A percentile compares a stretch with the other conserved stretches of the same genome.
Conservation (phyloP, 2,797 vertebrate genomes). For the Sebastes hopkinsi region DNA sequence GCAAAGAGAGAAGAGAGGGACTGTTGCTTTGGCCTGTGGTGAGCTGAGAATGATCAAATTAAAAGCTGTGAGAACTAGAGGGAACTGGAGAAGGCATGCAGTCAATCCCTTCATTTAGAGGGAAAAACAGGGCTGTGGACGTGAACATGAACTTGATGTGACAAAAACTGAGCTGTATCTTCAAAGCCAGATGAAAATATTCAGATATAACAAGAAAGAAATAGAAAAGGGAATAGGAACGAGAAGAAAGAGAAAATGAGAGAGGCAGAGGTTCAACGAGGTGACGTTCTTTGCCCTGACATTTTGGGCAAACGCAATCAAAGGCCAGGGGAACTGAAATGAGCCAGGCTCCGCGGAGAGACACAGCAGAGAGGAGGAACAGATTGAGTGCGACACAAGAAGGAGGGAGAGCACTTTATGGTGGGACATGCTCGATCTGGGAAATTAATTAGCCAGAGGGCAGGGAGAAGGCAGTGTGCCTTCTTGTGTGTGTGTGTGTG, state of each 20-base stretch:
- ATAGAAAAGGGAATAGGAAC: neutral
- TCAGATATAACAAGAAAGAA: neutral
- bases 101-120: slow-evolving; percentile 4
- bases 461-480: slow-evolving; percentile 53
- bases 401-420: slow-evolving; percentile 68
- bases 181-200: slow-evolving; percentile 4
- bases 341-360: slow-evolving; percentile 46
- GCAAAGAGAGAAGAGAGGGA: slow-evolving; percentile 23
- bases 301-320: slow-evolving; percentile 66
- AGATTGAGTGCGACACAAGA: slow-evolving; percentile 69
- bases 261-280: slow-evolving; percentile 12
- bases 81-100: slow-evolving; percentile 12
- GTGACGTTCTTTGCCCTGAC: slow-evolving; percentile 55
- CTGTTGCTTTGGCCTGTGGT: slow-evolving; percentile 25
- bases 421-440: slow-evolving; percentile 76
- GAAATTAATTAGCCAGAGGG: slow-evolving; percentile 78
- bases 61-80: slow-evolving; percentile 47
- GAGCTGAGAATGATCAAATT: slow-evolving; percentile 43
- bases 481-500: slow-evolving; percentile 28
- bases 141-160: slow-evolving; percentile 4
- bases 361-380: slow-evolving; percentile 57
- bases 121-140: neutral
- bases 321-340: slow-evolving; percentile 62
- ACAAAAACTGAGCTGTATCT: neutral
- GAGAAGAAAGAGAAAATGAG: slow-evolving; percentile 12